These are phyloP conservation scores for Pardosa pseudoannulata DNA, from an alignment of 2,888 invertebrate genomes.

Conservation along the genomic window DNA sequence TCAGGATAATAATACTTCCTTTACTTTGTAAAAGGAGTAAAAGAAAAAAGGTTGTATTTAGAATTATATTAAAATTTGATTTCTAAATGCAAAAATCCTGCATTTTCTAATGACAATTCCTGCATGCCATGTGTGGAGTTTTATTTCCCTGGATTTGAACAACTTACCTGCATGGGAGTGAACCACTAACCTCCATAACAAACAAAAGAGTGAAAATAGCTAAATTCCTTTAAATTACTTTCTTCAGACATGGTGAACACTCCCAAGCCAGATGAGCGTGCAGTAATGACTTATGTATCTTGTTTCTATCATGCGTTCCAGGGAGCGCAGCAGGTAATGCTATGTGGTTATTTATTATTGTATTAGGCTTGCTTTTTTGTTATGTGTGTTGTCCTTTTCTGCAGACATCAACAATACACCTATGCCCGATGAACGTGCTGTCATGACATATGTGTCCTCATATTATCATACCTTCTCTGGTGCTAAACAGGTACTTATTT, in stretches of 20 bases:
- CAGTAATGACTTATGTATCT: slow-evolving; percentile 99
- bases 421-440: slow-evolving; percentile 99
- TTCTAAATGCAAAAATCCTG: no score
- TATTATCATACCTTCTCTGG: slow-evolving; percentile 99
- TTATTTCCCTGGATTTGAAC: neutral
- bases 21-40: no score
- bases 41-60: no score
- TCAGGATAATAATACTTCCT: no score
- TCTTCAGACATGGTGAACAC: slow-evolving; percentile 98
- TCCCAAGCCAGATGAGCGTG: slow-evolving; percentile 99
- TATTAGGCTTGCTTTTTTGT: neutral
- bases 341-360: slow-evolving; percentile 4
- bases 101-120: no score
- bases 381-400: slow-evolving; percentile 60
- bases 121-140: no score
- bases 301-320: slow-evolving; percentile 99
- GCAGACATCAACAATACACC: slow-evolving; percentile 97
- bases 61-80: no score
- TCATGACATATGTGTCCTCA: slow-evolving; percentile 99
- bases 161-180: slow-evolving; percentile 65
- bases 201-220: neutral
- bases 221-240: slow-evolving; percentile 25
- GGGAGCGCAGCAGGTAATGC: slow-evolving; percentile 95
- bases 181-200: slow-evolving; percentile 43
- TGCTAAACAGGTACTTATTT: slow-evolving; percentile 94